phyloP scores from a whole-genome alignment of 1,140 invertebrate species.

The Drosophila nebulosa region DNA sequence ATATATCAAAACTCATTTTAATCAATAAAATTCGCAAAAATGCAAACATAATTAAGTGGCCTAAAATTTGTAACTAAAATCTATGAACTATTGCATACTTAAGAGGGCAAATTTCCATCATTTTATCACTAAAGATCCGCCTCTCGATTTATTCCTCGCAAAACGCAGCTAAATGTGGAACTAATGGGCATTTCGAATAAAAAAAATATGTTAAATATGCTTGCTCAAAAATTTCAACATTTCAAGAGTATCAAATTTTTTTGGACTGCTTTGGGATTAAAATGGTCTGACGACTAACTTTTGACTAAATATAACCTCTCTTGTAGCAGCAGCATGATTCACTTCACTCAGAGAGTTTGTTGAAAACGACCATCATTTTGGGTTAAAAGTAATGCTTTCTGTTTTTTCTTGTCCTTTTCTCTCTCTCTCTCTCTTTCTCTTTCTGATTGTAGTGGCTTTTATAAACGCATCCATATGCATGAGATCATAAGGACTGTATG shows the following conservation, averaged over 20 bases:
- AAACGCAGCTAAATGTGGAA: too few relatives aligned
- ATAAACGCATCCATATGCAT: conserved; percentile 72
- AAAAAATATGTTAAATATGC: not conserved
- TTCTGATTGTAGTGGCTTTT: conserved; percentile 49
- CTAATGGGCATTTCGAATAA: not conserved
- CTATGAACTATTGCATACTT: too few relatives aligned
- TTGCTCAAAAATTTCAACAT: not conserved
- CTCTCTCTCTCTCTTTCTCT: not conserved
- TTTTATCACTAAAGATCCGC: too few relatives aligned
- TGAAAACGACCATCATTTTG: conserved; percentile 24
- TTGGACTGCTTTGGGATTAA: not conserved
- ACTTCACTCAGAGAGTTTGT: conserved; percentile 14
- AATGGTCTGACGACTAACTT: not conserved
- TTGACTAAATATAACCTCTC: conserved; percentile 11
- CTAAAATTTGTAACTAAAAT: too few relatives aligned
- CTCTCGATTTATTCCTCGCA: too few relatives aligned
- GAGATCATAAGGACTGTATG: conserved; percentile 62
- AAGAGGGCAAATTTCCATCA: too few relatives aligned
- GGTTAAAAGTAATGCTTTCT: conserved; percentile 30
- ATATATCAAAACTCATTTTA: too few relatives aligned
- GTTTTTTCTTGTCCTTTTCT: not conserved
- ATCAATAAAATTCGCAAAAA: too few relatives aligned
- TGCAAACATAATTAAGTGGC: too few relatives aligned
- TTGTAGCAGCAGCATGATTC: conserved; percentile 7
- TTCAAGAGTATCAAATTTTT: not conserved